phyloP scores from a whole-genome alignment of 1,140 invertebrate species.

The Diuraphis noxia region DNA sequence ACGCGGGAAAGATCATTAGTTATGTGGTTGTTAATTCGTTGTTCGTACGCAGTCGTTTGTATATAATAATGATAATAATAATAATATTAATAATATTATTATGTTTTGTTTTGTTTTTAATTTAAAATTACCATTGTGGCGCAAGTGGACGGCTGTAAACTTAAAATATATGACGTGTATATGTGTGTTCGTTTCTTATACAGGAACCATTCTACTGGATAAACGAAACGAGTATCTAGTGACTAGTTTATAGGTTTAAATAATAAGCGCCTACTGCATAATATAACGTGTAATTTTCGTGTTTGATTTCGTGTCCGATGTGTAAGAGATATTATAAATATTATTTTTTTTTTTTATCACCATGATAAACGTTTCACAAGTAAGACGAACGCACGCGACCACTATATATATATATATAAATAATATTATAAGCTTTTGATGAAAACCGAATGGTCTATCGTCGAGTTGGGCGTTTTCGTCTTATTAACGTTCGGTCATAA shows the following conservation, averaged over 20 bases:
- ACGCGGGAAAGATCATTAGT: not conserved
- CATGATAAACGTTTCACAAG: not conserved
- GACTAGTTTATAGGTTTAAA: not conserved
- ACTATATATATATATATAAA: no score
- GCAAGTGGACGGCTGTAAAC: not conserved
- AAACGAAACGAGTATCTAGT: not conserved
- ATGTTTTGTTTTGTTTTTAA: not conserved
- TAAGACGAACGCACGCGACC: not conserved
- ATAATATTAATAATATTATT: not conserved
- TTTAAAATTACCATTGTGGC: not conserved
- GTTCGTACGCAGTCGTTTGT: not conserved
- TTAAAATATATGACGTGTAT: not conserved
- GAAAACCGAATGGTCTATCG: not conserved
- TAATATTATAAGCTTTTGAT: not conserved
- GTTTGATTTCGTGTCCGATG: not conserved
- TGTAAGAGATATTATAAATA: not conserved
- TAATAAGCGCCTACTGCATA: not conserved
- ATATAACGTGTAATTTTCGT: constrained; percentile 20
- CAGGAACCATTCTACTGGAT: not conserved
- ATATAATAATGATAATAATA: no score
- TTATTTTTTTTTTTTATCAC: not conserved
- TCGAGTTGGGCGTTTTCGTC: not conserved
- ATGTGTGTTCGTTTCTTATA: not conserved
- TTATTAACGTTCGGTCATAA: not conserved
- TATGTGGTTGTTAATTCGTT: constrained; percentile 5